These are phyloP conservation scores for Heliocidaris erythrogramma DNA, from an alignment of 35 echinoderm and acorn worm genomes.

Conservation along the genomic window DNA sequence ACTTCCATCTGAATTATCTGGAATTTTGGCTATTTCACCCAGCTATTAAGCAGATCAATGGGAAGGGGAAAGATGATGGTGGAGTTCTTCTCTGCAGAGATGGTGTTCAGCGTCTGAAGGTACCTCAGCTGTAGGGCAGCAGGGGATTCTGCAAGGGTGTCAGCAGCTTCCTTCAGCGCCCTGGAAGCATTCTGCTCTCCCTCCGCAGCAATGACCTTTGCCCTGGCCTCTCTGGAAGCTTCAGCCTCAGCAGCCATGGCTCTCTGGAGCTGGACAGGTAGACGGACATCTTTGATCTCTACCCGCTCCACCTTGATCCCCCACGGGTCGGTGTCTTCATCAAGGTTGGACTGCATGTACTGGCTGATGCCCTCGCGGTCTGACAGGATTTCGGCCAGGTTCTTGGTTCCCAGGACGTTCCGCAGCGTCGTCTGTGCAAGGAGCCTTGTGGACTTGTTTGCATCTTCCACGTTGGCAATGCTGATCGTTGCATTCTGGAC, in stretches of 20 bases:
- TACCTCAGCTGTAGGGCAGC: slow-evolving; percentile 79
- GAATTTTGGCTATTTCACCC: slow-evolving; percentile 1
- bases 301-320: slow-evolving; percentile 91
- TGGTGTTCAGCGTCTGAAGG: slow-evolving; percentile 78
- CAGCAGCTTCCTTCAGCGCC: slow-evolving; percentile 86
- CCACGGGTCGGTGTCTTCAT: slow-evolving; percentile 89
- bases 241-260: slow-evolving; percentile 85
- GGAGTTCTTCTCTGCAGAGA: slow-evolving; percentile 89
- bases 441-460: slow-evolving; percentile 86
- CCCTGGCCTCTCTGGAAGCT: slow-evolving; percentile 75
- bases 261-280: slow-evolving; percentile 70
- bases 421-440: slow-evolving; percentile 94
- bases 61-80: slow-evolving; percentile 87
- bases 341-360: slow-evolving; percentile 80
- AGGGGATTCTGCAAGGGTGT: slow-evolving; percentile 63
- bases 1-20: background rate
- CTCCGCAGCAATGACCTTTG: slow-evolving; percentile 86
- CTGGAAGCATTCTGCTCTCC: slow-evolving; percentile 91
- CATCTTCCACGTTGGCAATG: slow-evolving; percentile 96
- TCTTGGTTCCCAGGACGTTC: slow-evolving; percentile 98
- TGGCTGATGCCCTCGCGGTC: slow-evolving; percentile 87
- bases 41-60: slow-evolving; percentile 60
- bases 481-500: slow-evolving; percentile 93
- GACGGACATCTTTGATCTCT: slow-evolving; percentile 73
- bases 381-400: slow-evolving; percentile 90